Conservation (phyloP, 2,888 invertebrate genomes). For the Leptarthrus brevirostris region DNA sequence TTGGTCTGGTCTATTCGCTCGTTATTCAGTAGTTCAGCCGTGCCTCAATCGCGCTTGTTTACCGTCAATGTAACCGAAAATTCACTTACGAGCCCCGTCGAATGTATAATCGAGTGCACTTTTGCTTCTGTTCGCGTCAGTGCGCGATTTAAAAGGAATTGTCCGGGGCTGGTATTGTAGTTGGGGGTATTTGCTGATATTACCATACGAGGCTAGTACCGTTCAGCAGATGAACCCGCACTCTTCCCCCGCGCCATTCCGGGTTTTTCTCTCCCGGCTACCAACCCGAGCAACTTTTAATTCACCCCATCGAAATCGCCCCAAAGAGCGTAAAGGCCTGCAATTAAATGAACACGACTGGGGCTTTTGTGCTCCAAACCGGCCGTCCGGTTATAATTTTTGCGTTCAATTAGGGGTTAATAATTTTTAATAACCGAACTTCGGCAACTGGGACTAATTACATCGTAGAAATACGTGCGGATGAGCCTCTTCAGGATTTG, state of each 20-base stretch:
- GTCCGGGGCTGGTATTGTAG: not conserved
- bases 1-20: too few relatives aligned
- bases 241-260: not conserved
- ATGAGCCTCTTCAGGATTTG: not conserved
- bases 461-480: not conserved
- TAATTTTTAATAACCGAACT: constrained; percentile 16
- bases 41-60: not conserved
- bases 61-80: constrained; percentile 24
- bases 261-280: too few relatives aligned
- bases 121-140: constrained; percentile 23
- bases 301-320: constrained; percentile 16
- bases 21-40: not conserved
- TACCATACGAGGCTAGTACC: not conserved
- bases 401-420: constrained; percentile 30
- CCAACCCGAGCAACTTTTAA: constrained; percentile 11
- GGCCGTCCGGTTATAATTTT: constrained; percentile 23
- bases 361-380: not conserved
- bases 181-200: not conserved
- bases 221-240: too few relatives aligned
- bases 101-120: constrained; percentile 27
- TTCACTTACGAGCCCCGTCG: constrained; percentile 26
- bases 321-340: constrained; percentile 13
- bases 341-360: constrained; percentile 36
- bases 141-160: constrained; percentile 29
- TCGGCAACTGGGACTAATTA: constrained; percentile 16